phyloP scores from a whole-genome alignment of 1,140 invertebrate species.

The Drosophila parvula region DNA sequence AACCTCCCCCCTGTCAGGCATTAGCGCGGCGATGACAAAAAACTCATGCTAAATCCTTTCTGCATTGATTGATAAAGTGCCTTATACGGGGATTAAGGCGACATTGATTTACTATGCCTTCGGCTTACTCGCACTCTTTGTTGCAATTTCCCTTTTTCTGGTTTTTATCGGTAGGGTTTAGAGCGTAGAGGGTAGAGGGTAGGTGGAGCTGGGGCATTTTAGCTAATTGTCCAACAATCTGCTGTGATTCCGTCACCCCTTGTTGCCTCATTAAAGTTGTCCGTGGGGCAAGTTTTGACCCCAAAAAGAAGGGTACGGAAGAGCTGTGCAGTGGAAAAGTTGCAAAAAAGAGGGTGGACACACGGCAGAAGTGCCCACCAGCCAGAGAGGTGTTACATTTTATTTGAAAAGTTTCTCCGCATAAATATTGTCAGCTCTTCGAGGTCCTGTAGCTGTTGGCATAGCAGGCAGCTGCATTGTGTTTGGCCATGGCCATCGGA shows the following conservation, averaged over 20 bases:
- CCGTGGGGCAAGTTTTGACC: conserved; percentile 27
- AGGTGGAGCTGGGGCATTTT: conserved; percentile 4
- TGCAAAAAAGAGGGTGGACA: conserved; percentile 1
- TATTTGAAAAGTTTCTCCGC: conserved; percentile 72
- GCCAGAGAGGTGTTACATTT: conserved; percentile 73
- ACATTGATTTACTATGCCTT: conserved; percentile 79
- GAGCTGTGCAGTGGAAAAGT: conserved; percentile 51
- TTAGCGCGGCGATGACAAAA: conserved; percentile 73
- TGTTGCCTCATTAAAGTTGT: conserved; percentile 41
- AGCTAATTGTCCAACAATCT: conserved; percentile 50
- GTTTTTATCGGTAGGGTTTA: neutral
- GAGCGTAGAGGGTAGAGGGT: too few species aligned
- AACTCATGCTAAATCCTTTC: conserved; percentile 76
- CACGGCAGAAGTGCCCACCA: conserved; percentile 20
- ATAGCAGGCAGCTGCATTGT: conserved; percentile 22
- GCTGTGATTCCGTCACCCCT: conserved; percentile 22
- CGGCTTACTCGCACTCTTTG: conserved; percentile 56
- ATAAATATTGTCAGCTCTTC: conserved; percentile 68
- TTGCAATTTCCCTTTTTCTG: neutral
- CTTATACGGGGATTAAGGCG: conserved; percentile 78
- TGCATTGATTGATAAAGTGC: conserved; percentile 83
- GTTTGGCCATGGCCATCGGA: conserved; percentile 50
- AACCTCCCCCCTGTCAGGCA: conserved; percentile 28
- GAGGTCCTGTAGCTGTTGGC: conserved; percentile 4
- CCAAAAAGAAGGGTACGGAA: conserved; percentile 8